A percentile compares a stretch with the other conserved stretches of the same genome.
Evolutionary conservation across 1,140 invertebrate species (phyloP).

Genomic region (Ganaspis sp.): DNA sequence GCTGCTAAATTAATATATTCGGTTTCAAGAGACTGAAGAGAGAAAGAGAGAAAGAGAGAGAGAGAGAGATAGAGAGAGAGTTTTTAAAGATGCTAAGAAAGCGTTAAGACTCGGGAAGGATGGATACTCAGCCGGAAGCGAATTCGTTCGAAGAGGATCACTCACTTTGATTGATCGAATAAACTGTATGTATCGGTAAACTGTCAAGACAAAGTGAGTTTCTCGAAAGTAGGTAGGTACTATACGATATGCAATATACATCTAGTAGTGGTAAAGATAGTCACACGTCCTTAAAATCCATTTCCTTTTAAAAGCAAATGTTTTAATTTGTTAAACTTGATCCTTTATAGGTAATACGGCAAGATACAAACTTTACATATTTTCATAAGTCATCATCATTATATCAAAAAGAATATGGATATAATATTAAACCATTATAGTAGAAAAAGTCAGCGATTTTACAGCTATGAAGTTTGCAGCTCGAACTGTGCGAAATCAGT

Average conservation of each 20-base stretch:
- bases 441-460: no score
- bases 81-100: not conserved
- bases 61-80: no score
- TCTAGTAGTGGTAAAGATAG: not conserved
- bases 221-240: conserved; percentile 51
- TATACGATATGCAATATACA: conserved; percentile 41
- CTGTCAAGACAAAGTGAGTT: conserved; percentile 49
- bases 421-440: no score
- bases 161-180: conserved; percentile 59
- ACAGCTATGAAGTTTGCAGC: no score
- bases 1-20: conserved; percentile 15
- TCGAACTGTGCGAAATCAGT: no score
- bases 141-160: conserved; percentile 52
- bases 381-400: no score
- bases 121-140: conserved; percentile 24
- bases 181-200: conserved; percentile 52
- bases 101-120: conserved; percentile 1
- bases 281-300: conserved; percentile 3
- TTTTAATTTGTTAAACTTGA: conserved; percentile 17
- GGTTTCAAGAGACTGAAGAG: not conserved
- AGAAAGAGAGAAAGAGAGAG: no score
- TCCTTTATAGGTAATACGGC: no score
- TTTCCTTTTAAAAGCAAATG: conserved; percentile 1
- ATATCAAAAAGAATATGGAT: no score
- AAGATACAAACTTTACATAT: no score